These are phyloP conservation scores for Megalurothrips usitatus DNA, from an alignment of 2,888 invertebrate species.

Conservation along the genomic window DNA sequence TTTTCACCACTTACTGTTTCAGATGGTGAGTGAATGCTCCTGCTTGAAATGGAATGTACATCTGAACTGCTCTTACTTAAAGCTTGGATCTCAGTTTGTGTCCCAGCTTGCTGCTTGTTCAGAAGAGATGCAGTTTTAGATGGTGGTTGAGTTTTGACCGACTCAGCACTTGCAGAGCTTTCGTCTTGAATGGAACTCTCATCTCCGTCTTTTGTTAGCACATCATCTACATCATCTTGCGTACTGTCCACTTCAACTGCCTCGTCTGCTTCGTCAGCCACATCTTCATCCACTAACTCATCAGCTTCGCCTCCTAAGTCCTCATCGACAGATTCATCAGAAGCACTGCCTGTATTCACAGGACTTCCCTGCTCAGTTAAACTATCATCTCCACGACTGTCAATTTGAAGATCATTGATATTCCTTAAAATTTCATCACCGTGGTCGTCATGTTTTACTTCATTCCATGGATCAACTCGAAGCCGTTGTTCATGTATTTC, in stretches of 20 bases:
- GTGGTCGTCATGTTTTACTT: background rate
- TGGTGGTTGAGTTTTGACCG: background rate
- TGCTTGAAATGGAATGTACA: too few relatives aligned
- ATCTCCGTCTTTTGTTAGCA: background rate
- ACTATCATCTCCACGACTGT: background rate
- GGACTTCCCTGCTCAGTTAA: background rate
- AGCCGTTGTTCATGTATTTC: conserved; percentile 6
- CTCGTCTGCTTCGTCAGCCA: background rate
- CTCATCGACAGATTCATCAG: background rate
- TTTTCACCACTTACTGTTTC: too few relatives aligned
- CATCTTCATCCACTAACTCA: background rate
- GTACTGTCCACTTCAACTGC: background rate
- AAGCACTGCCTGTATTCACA: background rate
- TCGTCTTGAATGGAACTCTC: background rate
- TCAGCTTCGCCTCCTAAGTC: background rate
- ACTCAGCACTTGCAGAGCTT: background rate
- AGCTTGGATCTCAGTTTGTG: conserved; percentile 15
- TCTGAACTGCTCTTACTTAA: background rate
- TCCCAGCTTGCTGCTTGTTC: background rate
- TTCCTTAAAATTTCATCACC: background rate
- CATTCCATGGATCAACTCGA: conserved; percentile 4
- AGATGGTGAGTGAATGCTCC: too few relatives aligned
- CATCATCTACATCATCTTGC: background rate
- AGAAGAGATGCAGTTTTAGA: background rate
- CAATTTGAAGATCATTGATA: background rate